Conservation (phyloP, 2,888 invertebrate genomes). For the Clostera curtula region DNA sequence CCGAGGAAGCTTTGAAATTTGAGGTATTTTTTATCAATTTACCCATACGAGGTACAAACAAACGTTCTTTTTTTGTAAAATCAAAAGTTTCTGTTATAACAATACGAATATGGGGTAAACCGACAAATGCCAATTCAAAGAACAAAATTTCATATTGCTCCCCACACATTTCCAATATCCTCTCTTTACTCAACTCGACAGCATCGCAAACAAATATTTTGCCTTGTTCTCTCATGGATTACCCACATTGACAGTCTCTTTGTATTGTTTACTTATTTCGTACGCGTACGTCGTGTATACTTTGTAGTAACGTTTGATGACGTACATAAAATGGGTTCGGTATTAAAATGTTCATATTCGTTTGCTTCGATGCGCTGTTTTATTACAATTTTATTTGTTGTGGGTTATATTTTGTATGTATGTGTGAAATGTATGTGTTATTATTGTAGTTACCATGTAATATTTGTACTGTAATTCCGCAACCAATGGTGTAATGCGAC, state of each 20-base stretch:
- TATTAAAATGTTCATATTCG: conserved; percentile 6
- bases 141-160: conserved; percentile 9
- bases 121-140: conserved; percentile 1
- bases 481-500: too few species aligned
- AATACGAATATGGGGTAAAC: background rate
- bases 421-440: too few species aligned
- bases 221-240: conserved; percentile 30
- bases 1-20: too few species aligned
- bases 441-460: too few species aligned
- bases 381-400: too few species aligned
- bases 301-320: conserved; percentile 16
- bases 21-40: too few species aligned
- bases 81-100: conserved; percentile 3
- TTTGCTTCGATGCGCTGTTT: too few species aligned
- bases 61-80: too few species aligned
- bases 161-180: conserved; percentile 5
- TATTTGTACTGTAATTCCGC: too few species aligned
- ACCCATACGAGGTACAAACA: too few species aligned
- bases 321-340: conserved; percentile 11
- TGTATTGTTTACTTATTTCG: conserved; percentile 26
- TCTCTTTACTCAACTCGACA: conserved; percentile 20
- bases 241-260: conserved; percentile 31
- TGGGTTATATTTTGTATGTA: too few species aligned
- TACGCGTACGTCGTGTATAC: conserved; percentile 6
- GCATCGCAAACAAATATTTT: conserved; percentile 28